Conservation (phyloP, 2,888 invertebrate species). For the Yponomeuta plumbellus region DNA sequence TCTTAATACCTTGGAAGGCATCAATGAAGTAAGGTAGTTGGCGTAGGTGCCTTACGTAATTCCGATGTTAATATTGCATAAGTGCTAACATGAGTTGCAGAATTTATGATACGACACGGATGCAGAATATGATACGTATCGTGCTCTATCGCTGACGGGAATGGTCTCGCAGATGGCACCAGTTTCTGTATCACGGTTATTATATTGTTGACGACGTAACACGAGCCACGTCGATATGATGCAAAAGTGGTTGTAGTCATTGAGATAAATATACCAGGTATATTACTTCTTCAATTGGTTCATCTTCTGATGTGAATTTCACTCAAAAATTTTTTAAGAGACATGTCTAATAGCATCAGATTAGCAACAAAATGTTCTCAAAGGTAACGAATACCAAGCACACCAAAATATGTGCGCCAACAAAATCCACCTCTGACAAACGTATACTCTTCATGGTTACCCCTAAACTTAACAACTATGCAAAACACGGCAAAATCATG, state of each 20-base stretch:
- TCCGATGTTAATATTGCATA: constrained; percentile 38
- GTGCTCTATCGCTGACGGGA: not conserved
- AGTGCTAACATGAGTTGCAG: constrained; percentile 18
- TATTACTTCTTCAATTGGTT: too few species aligned
- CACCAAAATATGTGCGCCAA: not conserved
- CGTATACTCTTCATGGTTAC: constrained; percentile 18
- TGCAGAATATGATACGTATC: not conserved
- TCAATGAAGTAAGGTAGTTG: constrained; percentile 49
- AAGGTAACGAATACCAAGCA: not conserved
- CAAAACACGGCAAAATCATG: constrained; percentile 28
- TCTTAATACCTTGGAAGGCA: constrained; percentile 43
- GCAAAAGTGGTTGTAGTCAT: not conserved
- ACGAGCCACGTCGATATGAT: not conserved
- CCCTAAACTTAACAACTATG: constrained; percentile 47
- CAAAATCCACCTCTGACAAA: not conserved
- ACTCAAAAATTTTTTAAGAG: too few species aligned
- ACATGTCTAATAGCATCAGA: too few species aligned
- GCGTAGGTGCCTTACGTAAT: constrained; percentile 45
- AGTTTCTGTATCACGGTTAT: not conserved
- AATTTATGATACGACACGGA: not conserved
- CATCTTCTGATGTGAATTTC: too few species aligned
- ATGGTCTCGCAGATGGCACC: not conserved
- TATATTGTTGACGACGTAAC: not conserved
- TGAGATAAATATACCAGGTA: not conserved
- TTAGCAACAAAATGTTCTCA: too few species aligned